A percentile compares a stretch with the other conserved stretches of the same genome.
These are phyloP conservation scores for Bhutanitis thaidina DNA, from an alignment of 2,888 invertebrate genomes.

Conservation along the genomic window DNA sequence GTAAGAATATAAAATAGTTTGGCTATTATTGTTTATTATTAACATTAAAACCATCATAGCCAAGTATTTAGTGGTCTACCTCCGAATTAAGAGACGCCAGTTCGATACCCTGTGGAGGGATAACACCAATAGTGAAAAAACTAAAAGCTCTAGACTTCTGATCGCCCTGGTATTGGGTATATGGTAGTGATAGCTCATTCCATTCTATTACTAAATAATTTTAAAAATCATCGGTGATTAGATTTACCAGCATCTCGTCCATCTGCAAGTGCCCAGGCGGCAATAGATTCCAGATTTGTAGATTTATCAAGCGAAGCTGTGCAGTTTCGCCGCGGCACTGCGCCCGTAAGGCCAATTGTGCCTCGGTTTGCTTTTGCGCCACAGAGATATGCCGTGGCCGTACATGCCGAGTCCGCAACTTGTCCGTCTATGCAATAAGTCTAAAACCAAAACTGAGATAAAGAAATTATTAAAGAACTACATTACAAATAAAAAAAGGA, in stretches of 20 bases:
- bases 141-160: too few relatives aligned
- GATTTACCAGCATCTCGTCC: slow-evolving; percentile 48
- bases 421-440: slow-evolving; percentile 80
- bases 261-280: slow-evolving; percentile 81
- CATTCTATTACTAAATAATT: too few relatives aligned
- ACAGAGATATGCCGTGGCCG: slow-evolving; percentile 83
- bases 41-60: too few relatives aligned
- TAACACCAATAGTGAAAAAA: too few relatives aligned
- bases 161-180: too few relatives aligned
- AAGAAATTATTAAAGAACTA: neutral
- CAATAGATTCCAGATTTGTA: slow-evolving; percentile 82
- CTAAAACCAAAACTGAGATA: slow-evolving; percentile 35
- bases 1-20: too few relatives aligned
- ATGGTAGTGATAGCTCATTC: too few relatives aligned
- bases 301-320: slow-evolving; percentile 64
- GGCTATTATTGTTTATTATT: too few relatives aligned
- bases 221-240: neutral
- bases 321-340: slow-evolving; percentile 81
- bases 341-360: slow-evolving; percentile 82
- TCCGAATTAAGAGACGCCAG: too few relatives aligned
- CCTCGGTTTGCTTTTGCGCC: slow-evolving; percentile 83
- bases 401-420: slow-evolving; percentile 85
- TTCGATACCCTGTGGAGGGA: too few relatives aligned
- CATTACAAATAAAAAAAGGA: neutral
- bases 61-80: too few relatives aligned